A percentile compares a stretch with the other conserved stretches of the same genome.
phyloP scores from a whole-genome alignment of 1,140 invertebrate species.

The Magallana angulata region DNA sequence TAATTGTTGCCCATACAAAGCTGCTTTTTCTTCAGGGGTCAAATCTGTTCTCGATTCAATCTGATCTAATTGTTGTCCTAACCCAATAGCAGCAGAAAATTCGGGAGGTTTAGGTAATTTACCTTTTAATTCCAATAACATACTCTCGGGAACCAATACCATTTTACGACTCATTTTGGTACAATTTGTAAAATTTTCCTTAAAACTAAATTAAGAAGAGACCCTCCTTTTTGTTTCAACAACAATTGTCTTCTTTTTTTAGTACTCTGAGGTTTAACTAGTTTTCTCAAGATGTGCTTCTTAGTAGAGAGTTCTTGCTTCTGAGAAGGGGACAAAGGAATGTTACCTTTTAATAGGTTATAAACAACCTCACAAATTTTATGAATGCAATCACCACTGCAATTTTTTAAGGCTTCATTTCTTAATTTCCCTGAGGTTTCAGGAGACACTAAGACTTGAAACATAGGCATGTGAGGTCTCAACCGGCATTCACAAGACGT shows the following conservation, averaged over 20 bases:
- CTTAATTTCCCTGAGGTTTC: not conserved
- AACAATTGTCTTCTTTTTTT: not conserved
- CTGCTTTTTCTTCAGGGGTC: not conserved
- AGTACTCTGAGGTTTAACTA: not conserved
- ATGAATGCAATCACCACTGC: not conserved
- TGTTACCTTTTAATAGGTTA: not conserved
- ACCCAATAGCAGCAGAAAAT: not conserved
- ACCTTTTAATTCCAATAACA: not conserved
- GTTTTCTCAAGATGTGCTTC: not conserved
- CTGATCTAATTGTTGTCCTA: not conserved
- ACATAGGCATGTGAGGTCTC: not conserved
- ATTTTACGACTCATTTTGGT: conserved; percentile 19
- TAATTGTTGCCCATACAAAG: not conserved
- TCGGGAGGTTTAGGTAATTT: conserved; percentile 3
- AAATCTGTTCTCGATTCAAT: not conserved
- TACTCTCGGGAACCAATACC: not conserved
- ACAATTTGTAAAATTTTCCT: not conserved
- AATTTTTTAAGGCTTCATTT: not conserved
- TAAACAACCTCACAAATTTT: not conserved
- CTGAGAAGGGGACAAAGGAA: not conserved
- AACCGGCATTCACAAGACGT: too few relatives aligned
- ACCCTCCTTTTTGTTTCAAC: not conserved
- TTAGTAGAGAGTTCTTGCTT: not conserved
- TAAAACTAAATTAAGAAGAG: not conserved
- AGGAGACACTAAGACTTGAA: not conserved